Conservation (phyloP, 23 tunicate species). For the Botrylloides violaceus region DNA sequence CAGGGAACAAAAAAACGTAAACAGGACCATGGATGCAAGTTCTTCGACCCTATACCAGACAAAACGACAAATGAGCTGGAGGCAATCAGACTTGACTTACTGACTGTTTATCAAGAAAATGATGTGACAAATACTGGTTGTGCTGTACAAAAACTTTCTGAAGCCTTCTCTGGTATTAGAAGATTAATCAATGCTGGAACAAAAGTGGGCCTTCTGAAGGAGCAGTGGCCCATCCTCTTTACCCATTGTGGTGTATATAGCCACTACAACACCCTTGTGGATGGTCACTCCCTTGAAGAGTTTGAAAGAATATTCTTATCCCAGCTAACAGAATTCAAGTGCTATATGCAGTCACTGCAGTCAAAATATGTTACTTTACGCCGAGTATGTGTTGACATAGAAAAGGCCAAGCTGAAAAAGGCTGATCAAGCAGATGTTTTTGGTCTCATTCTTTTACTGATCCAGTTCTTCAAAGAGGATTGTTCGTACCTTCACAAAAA, state of each 20-base stretch:
- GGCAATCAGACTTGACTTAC: background rate
- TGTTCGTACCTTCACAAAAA: too few species aligned
- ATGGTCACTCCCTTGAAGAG: background rate
- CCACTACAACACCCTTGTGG: background rate
- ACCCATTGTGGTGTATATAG: background rate
- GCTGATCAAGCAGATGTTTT: background rate
- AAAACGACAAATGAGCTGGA: background rate
- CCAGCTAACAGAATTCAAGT: background rate
- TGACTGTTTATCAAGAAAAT: background rate
- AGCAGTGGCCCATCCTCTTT: background rate
- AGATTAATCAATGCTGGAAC: background rate
- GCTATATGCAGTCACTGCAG: background rate
- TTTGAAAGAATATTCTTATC: background rate
- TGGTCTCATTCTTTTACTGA: constrained; percentile 2
- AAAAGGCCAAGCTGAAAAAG: background rate
- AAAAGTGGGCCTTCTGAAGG: background rate
- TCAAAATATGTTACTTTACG: background rate
- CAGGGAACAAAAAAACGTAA: background rate
- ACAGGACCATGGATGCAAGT: constrained; percentile 1
- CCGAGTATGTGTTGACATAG: background rate
- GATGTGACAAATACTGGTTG: background rate
- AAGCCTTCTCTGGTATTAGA: background rate
- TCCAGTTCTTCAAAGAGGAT: background rate
- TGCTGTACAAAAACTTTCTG: background rate
- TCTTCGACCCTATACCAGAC: background rate